Conservation (phyloP, 1,140 invertebrate genomes). For the Pseudobourletiella spinata region DNA sequence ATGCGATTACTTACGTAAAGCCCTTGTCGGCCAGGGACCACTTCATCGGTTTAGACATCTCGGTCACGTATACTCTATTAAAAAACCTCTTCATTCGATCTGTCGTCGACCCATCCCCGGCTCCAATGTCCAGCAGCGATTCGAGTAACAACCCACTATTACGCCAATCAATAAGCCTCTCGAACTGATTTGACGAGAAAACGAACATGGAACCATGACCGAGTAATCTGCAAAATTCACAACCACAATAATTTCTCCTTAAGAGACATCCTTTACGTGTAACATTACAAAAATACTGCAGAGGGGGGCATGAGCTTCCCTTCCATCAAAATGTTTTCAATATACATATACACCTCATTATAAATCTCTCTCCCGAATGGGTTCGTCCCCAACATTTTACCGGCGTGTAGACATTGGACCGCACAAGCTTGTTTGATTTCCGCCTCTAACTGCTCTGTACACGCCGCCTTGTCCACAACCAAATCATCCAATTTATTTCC, state of each 20-base stretch:
- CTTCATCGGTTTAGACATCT: constrained; percentile 74
- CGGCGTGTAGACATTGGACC: too few species aligned
- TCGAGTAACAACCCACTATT: constrained; percentile 19
- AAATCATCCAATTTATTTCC: too few species aligned
- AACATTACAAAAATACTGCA: too few species aligned
- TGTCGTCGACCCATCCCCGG: constrained; percentile 84
- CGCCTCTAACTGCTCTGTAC: too few species aligned
- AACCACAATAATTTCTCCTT: neutral
- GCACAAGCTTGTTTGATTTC: too few species aligned
- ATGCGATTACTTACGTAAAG: constrained; percentile 54
- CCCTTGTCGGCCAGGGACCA: constrained; percentile 59
- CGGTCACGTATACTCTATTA: constrained; percentile 65
- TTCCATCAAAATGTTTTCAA: too few species aligned
- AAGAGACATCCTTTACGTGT: neutral
- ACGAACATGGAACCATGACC: constrained; percentile 88
- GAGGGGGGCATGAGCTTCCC: too few species aligned
- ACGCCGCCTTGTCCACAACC: too few species aligned
- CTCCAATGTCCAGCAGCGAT: constrained; percentile 72
- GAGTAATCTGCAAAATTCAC: constrained; percentile 59
- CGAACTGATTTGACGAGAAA: constrained; percentile 66
- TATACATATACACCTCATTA: too few species aligned
- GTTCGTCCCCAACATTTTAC: too few species aligned
- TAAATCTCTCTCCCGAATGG: too few species aligned
- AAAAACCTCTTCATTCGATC: constrained; percentile 61
- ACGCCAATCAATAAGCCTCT: constrained; percentile 49